phyloP scores from a whole-genome alignment of 1,140 invertebrate species.

The Charaxes varanes region DNA sequence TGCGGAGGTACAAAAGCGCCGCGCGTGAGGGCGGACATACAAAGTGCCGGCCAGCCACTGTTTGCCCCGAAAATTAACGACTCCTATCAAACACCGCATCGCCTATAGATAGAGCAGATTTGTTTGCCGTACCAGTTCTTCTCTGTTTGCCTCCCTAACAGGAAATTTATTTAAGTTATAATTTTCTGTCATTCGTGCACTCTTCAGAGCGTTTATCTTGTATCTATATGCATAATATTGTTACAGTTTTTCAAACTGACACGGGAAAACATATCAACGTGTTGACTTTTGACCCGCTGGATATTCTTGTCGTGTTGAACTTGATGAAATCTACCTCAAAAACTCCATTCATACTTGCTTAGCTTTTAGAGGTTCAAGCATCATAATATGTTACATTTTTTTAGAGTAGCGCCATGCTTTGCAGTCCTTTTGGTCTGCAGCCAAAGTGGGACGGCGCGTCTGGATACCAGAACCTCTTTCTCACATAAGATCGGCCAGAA shows the following conservation, averaged over 20 bases:
- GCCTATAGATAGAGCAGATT: constrained; percentile 55
- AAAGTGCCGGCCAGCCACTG: constrained; percentile 26
- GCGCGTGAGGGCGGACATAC: constrained; percentile 24
- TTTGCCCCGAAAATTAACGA: constrained; percentile 53
- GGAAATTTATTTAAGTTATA: constrained; percentile 72
- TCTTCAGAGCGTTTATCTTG: constrained; percentile 58
- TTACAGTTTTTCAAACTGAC: constrained; percentile 23
- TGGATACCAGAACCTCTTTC: too few species aligned
- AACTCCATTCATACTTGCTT: too few species aligned
- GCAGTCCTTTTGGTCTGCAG: too few species aligned
- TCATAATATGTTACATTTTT: too few species aligned
- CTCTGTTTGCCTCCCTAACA: constrained; percentile 58
- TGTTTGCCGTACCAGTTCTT: constrained; percentile 52
- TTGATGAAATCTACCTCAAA: too few species aligned
- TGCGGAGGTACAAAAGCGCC: constrained; percentile 18
- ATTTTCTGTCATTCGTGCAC: constrained; percentile 63
- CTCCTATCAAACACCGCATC: constrained; percentile 61
- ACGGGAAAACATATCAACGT: constrained; percentile 36
- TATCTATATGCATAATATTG: constrained; percentile 32
- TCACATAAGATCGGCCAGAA: too few species aligned
- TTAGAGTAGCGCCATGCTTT: too few species aligned
- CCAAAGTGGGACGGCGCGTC: too few species aligned
- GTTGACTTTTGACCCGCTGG: constrained; percentile 42
- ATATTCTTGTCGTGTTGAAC: too few species aligned
- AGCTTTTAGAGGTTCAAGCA: too few species aligned